phyloP scores from a whole-genome alignment of 2,888 invertebrate genomes.

The Scaptodrosophila latifasciaeformis region DNA sequence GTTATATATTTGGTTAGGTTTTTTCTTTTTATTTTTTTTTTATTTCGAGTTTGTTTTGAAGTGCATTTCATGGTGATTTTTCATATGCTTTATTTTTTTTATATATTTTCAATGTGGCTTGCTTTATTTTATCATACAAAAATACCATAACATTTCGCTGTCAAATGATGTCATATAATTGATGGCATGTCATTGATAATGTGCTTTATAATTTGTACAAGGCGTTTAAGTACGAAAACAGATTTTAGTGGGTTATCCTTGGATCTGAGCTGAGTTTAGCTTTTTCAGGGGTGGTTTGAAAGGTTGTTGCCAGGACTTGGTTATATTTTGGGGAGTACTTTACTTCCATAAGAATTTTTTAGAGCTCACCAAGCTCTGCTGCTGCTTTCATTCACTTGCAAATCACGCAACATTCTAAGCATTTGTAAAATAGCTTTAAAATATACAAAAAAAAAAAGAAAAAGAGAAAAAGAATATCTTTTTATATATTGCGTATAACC shows the following conservation, averaged over 20 bases:
- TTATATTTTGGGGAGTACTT: no score
- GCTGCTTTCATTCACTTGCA: constrained; percentile 66
- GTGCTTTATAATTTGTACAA: no score
- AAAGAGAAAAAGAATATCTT: constrained; percentile 23
- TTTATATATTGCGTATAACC: no score
- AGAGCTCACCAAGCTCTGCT: no score
- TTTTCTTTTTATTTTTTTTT: constrained; percentile 5
- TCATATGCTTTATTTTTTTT: constrained; percentile 49
- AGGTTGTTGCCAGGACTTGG: no score
- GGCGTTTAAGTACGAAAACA: no score
- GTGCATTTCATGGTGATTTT: constrained; percentile 7
- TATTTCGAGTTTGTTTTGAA: not conserved
- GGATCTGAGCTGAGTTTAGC: constrained; percentile 8
- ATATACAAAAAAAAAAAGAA: constrained; percentile 1
- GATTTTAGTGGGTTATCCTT: no score
- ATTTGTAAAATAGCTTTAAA: constrained; percentile 64
- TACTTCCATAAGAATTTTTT: no score
- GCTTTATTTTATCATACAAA: no score
- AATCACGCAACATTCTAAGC: constrained; percentile 67
- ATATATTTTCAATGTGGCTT: no score
- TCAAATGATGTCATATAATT: constrained; percentile 36
- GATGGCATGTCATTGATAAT: constrained; percentile 13
- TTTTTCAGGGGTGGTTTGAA: constrained; percentile 1
- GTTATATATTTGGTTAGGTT: constrained; percentile 1
- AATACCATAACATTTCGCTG: no score